These are phyloP conservation scores for Temnothorax ravouxi DNA, from an alignment of 2,888 invertebrate species.

Conservation along the genomic window DNA sequence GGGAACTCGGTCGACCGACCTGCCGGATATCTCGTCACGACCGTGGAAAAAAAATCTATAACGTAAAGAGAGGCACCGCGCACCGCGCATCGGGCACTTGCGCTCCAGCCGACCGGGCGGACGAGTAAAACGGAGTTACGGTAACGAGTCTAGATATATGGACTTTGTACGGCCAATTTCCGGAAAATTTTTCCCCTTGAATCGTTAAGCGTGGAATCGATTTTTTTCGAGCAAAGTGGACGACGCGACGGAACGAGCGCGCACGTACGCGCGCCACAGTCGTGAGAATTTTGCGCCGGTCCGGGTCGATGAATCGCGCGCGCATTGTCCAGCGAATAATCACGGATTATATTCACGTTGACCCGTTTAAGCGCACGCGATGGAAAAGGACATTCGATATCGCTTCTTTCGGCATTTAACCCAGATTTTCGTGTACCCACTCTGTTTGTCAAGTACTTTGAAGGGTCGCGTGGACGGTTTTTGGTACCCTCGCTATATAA, in stretches of 20 bases:
- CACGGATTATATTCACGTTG: conserved; percentile 50
- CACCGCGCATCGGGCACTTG: not conserved
- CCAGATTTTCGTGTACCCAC: conserved; percentile 21
- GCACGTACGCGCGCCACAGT: not conserved
- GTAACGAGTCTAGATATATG: conserved; percentile 38
- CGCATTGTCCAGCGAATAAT: conserved; percentile 33
- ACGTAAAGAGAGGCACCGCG: conserved; percentile 17
- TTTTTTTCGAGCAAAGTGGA: conserved; percentile 15
- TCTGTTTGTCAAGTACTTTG: conserved; percentile 27
- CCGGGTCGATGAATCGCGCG: conserved; percentile 31
- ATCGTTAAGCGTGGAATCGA: conserved; percentile 35
- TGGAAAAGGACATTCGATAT: conserved; percentile 30
- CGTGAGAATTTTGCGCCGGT: conserved; percentile 22
- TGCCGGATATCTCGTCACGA: conserved; percentile 46
- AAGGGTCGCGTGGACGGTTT: conserved; percentile 3
- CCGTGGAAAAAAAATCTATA: conserved; percentile 35
- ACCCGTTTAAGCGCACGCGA: conserved; percentile 42
- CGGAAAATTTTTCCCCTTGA: conserved; percentile 27
- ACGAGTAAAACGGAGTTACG: conserved; percentile 25
- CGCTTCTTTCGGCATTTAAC: conserved; percentile 42
- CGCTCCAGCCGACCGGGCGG: not conserved
- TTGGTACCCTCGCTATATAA: conserved; percentile 14
- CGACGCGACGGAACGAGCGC: not conserved
- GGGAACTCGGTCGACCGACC: conserved; percentile 38
- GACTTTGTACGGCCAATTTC: conserved; percentile 52